Conservation (phyloP, 2,797 vertebrate genomes). For the Ptychobarbus kaznakovi region DNA sequence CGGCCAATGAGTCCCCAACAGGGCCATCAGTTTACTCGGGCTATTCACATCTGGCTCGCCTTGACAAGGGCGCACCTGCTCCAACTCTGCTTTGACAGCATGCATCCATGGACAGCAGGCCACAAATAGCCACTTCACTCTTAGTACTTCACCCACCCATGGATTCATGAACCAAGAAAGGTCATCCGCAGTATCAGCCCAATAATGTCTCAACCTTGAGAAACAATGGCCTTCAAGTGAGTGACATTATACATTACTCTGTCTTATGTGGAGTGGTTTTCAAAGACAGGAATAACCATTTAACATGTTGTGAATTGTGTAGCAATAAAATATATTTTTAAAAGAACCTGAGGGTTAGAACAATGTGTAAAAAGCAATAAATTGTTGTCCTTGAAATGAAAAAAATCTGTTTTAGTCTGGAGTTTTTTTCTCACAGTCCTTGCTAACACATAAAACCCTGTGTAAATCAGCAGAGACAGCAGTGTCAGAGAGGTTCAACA, state of each 20-base stretch:
- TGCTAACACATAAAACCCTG: not conserved
- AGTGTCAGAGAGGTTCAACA: conserved; percentile 28
- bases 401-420: not conserved
- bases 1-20: conserved; percentile 24
- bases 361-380: not conserved
- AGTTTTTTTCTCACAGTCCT: conserved; percentile 9
- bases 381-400: conserved; percentile 1
- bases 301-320: conserved; percentile 11
- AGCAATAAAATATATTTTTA: not conserved
- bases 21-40: conserved; percentile 45
- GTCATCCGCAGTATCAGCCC: conserved; percentile 46
- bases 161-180: conserved; percentile 59
- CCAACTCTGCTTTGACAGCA: conserved; percentile 53
- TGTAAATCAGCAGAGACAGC: conserved; percentile 28
- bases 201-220: conserved; percentile 58
- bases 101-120: conserved; percentile 36
- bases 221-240: conserved; percentile 56
- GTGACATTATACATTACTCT: conserved; percentile 52
- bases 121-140: conserved; percentile 60
- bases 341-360: not conserved
- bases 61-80: conserved; percentile 58
- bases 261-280: conserved; percentile 28
- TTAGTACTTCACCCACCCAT: conserved; percentile 43
- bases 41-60: conserved; percentile 56
- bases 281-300: conserved; percentile 2